phyloP scores from a whole-genome alignment of 2,797 vertebrate genomes.

The Chaenodraco wilsoni region DNA sequence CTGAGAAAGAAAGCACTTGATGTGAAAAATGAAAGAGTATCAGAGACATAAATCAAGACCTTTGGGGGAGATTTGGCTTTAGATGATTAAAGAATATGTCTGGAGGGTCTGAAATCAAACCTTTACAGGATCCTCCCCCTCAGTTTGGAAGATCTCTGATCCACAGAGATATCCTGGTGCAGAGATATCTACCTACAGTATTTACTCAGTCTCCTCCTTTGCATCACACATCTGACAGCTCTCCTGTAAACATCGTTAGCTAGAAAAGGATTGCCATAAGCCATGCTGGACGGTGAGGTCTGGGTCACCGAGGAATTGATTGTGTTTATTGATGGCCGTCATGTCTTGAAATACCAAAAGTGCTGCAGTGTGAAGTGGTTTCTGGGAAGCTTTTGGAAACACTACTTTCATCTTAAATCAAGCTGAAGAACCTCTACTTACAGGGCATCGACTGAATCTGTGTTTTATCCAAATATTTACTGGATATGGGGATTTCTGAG shows the following conservation, averaged over 20 bases:
- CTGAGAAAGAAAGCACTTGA: not conserved
- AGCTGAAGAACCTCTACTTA: not conserved
- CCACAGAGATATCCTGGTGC: constrained; percentile 9
- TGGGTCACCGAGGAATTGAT: constrained; percentile 16
- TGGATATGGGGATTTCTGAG: not conserved
- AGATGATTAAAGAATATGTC: not conserved
- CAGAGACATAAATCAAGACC: not conserved
- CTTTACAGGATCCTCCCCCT: constrained; percentile 5
- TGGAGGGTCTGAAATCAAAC: constrained; percentile 27
- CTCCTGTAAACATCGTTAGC: constrained; percentile 39
- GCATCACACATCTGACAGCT: constrained; percentile 36
- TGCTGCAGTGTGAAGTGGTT: constrained; percentile 11
- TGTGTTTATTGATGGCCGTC: constrained; percentile 7
- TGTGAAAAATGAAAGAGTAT: constrained; percentile 1
- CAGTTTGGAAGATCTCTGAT: constrained; percentile 24
- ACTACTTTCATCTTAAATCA: not conserved
- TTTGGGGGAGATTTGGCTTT: constrained; percentile 1
- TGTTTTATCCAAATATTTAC: not conserved
- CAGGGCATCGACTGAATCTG: not conserved
- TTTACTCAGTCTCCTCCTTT: constrained; percentile 8
- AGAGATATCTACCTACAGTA: constrained; percentile 12
- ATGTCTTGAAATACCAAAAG: not conserved
- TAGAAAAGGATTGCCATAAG: constrained; percentile 19
- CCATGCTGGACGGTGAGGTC: not conserved
- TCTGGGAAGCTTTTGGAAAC: constrained; percentile 27